phyloP scores from a whole-genome alignment of 2,888 invertebrate genomes.

The Melanophora roralis region DNA sequence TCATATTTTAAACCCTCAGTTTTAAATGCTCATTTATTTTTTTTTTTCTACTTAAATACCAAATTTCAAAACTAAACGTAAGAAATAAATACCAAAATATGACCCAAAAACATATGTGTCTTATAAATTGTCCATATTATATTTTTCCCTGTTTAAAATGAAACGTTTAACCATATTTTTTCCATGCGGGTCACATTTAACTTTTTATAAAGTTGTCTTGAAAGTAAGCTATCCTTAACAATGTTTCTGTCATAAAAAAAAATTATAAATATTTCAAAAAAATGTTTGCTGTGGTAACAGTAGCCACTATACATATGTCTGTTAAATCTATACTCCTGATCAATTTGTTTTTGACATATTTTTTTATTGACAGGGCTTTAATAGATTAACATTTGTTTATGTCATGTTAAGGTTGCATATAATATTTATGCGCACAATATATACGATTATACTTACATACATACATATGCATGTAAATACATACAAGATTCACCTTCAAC shows the following conservation, averaged over 20 bases:
- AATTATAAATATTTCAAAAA: neutral
- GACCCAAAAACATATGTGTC: too few relatives aligned
- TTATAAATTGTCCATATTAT: too few relatives aligned
- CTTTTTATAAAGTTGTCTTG: neutral
- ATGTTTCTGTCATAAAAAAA: constrained; percentile 31
- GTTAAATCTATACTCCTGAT: constrained; percentile 43
- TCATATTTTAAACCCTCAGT: too few relatives aligned
- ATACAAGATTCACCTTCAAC: neutral
- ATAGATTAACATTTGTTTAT: constrained; percentile 75
- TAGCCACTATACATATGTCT: constrained; percentile 5
- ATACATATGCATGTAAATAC: neutral
- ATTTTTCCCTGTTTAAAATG: too few relatives aligned
- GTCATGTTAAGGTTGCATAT: constrained; percentile 71
- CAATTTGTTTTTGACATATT: constrained; percentile 72
- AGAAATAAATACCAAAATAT: too few relatives aligned
- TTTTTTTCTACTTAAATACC: too few relatives aligned
- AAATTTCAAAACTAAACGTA: too few relatives aligned
- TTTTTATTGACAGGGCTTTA: constrained; percentile 74
- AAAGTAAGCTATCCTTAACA: constrained; percentile 33
- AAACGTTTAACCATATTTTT: neutral
- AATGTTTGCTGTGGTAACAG: constrained; percentile 17
- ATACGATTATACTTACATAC: neutral
- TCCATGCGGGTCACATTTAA: constrained; percentile 2
- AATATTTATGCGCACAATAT: constrained; percentile 16
- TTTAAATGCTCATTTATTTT: too few relatives aligned